These are phyloP conservation scores for Oreochromis mossambicus DNA, from an alignment of 2,797 vertebrate genomes.

Conservation along the genomic window DNA sequence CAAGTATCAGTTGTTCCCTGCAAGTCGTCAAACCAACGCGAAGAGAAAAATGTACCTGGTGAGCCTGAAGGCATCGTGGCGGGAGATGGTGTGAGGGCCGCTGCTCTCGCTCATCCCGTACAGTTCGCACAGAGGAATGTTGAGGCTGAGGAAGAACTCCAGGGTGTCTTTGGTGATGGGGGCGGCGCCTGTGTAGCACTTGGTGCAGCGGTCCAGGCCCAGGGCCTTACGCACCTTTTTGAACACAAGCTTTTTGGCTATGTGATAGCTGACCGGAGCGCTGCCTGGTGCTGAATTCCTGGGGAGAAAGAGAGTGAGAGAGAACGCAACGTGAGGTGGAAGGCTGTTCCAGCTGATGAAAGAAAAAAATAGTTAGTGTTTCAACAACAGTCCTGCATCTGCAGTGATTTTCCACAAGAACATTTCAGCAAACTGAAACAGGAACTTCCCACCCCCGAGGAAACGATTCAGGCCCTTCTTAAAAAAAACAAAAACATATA, in stretches of 20 bases:
- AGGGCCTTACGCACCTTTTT: constrained; percentile 83
- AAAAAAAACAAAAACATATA: not conserved
- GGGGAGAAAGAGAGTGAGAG: not conserved
- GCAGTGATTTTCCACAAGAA: not conserved
- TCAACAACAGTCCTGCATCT: not conserved
- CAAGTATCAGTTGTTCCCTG: fast-evolving
- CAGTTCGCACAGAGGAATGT: constrained; percentile 86
- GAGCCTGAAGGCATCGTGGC: constrained; percentile 64
- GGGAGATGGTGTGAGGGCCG: constrained; percentile 84
- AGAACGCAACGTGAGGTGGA: not conserved
- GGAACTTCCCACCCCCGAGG: not conserved
- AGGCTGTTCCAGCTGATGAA: not conserved
- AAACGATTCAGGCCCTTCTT: not conserved
- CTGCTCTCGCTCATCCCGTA: constrained; percentile 93
- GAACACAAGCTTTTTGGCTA: constrained; percentile 88
- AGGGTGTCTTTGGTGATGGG: constrained; percentile 87
- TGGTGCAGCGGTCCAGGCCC: constrained; percentile 86
- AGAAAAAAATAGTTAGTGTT: fast-evolving
- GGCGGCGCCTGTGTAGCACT: constrained; percentile 85
- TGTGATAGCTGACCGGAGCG: constrained; percentile 76
- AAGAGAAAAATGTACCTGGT: constrained; percentile 75
- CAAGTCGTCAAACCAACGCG: not conserved
- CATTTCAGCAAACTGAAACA: not conserved
- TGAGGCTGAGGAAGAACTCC: constrained; percentile 92
- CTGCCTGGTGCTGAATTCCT: constrained; percentile 51